Percentiles rank a stretch among this genome's conserved stretches.
phyloP scores from a whole-genome alignment of 2,113 vertebrate genomes.

The Clinocottus analis region DNA sequence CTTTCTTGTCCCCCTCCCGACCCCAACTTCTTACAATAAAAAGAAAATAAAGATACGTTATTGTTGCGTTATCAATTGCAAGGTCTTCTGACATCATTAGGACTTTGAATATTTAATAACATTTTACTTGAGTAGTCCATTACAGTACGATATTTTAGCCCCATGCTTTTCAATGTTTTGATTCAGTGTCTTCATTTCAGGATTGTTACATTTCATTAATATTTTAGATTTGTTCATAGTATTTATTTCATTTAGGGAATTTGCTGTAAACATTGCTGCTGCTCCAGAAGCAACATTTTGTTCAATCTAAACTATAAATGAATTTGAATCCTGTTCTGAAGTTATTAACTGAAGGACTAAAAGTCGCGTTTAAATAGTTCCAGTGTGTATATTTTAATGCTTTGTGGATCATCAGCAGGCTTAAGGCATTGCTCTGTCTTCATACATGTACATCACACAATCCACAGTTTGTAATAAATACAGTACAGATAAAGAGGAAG shows the following conservation, averaged over 20 bases:
- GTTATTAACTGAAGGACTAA: not conserved
- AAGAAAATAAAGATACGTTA: slow-evolving; percentile 53
- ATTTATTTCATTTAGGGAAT: not conserved
- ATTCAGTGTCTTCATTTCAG: not conserved
- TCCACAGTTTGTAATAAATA: slow-evolving; percentile 76
- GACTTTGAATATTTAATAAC: not conserved
- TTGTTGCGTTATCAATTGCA: not conserved
- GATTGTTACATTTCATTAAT: not conserved
- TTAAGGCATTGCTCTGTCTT: slow-evolving; percentile 75
- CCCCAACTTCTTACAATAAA: slow-evolving; percentile 80
- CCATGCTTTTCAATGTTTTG: not conserved
- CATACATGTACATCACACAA: slow-evolving; percentile 58
- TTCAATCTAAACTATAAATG: not conserved
- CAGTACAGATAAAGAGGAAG: slow-evolving; percentile 68
- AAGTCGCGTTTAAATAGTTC: slow-evolving; percentile 62
- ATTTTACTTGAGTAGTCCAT: not conserved
- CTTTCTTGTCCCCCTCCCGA: slow-evolving; percentile 43
- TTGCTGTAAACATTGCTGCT: slow-evolving; percentile 1
- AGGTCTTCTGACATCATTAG: not conserved
- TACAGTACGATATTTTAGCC: not conserved
- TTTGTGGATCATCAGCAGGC: slow-evolving; percentile 78
- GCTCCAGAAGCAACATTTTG: not conserved
- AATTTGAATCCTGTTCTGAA: not conserved
- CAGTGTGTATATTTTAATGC: slow-evolving; percentile 81
- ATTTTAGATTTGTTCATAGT: not conserved